Percentiles rank a stretch among this genome's conserved stretches.
phyloP scores from a whole-genome alignment of 2,113 vertebrate genomes.

The Rhineura floridana region DNA sequence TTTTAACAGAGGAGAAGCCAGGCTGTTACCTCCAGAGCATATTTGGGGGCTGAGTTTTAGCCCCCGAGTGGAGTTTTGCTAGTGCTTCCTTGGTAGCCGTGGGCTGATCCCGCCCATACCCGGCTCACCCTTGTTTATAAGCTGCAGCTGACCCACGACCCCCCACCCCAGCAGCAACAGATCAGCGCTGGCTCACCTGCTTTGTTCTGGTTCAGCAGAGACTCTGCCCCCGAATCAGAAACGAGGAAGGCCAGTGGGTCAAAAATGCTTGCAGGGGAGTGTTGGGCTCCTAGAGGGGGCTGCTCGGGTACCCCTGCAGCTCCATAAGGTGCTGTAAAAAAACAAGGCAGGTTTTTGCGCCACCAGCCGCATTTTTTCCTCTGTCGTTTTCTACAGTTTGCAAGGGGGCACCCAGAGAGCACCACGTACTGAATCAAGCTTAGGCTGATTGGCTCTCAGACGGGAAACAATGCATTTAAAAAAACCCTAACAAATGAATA shows the following conservation, averaged over 20 bases:
- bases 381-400: accelerated
- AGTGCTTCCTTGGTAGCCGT: neutral
- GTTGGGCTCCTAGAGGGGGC: conserved; percentile 46
- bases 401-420: too few relatives aligned
- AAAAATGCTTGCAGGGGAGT: conserved; percentile 51
- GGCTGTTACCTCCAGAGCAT: neutral
- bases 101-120: neutral
- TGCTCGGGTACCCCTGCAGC: conserved; percentile 48
- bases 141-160: neutral
- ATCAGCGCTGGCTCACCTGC: conserved; percentile 51
- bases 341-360: neutral
- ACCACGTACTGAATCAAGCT: neutral
- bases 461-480: neutral
- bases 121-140: too few relatives aligned
- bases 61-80: neutral
- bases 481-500: neutral
- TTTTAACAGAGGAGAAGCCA: neutral
- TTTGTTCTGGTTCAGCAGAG: conserved; percentile 41
- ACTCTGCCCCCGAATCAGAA: conserved; percentile 38
- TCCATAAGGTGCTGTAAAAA: conserved; percentile 39
- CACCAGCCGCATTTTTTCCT: accelerated
- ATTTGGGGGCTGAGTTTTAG: neutral
- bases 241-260: conserved; percentile 41
- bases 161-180: neutral
- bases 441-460: neutral